A percentile compares a stretch with the other conserved stretches of the same genome.
Conservation (phyloP, 2,888 invertebrate species). For the Acronicta aceris region DNA sequence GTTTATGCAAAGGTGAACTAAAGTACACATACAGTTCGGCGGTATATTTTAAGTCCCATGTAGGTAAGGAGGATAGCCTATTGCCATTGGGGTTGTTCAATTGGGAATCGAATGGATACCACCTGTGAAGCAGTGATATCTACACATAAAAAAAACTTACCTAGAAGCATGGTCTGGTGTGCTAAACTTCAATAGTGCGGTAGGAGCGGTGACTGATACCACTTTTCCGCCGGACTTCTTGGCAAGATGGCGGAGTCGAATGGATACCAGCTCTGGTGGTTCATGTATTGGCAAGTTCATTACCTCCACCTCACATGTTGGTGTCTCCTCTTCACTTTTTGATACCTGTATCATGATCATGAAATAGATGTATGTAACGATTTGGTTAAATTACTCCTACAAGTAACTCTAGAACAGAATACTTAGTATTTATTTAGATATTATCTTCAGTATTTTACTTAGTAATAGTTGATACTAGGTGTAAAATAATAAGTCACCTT, state of each 20-base stretch:
- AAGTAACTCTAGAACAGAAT: no score
- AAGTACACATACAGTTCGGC: no score
- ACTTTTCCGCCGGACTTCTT: conserved; percentile 95
- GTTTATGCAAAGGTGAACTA: no score
- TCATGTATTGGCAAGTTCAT: conserved; percentile 91
- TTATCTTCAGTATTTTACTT: no score
- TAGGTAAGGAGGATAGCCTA: no score
- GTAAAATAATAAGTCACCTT: no score
- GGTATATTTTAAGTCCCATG: no score
- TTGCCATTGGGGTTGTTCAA: no score
- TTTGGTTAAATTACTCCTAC: background rate
- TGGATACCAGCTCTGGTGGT: conserved; percentile 88
- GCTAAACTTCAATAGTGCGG: conserved; percentile 92
- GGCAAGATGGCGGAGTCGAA: conserved; percentile 91
- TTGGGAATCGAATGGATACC: no score
- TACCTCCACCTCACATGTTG: conserved; percentile 90
- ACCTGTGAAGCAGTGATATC: no score
- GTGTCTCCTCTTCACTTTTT: conserved; percentile 75
- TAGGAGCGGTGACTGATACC: conserved; percentile 89
- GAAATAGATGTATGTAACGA: background rate
- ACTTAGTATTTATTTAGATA: no score
- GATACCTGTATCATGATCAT: conserved; percentile 45
- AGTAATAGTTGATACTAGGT: no score
- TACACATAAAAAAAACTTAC: conserved; percentile 74
- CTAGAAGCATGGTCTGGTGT: conserved; percentile 92